These are phyloP conservation scores for Cancer borealis DNA, from an alignment of 2,888 invertebrate species.

Conservation along the genomic window DNA sequence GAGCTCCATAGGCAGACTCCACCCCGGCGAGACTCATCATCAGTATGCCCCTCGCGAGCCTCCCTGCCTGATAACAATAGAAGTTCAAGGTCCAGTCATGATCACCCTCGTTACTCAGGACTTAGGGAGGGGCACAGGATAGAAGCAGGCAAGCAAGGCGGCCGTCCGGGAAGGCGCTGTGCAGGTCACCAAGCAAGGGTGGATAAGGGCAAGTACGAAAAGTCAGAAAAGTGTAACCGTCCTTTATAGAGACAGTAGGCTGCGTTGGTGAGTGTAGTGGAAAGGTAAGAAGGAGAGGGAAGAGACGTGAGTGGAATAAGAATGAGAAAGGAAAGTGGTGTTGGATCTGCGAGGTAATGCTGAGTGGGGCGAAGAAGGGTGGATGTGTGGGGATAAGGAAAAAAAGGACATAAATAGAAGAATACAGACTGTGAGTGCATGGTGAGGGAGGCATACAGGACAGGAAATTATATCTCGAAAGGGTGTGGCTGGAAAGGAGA, in stretches of 20 bases:
- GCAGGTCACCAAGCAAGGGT: background rate
- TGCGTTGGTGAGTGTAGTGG: background rate
- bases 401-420: background rate
- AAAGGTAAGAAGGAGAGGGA: background rate
- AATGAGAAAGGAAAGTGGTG: background rate
- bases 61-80: conserved; percentile 60
- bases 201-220: background rate
- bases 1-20: conserved; percentile 31
- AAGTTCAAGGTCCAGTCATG: conserved; percentile 65
- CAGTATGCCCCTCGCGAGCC: conserved; percentile 57
- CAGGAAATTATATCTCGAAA: conserved; percentile 3
- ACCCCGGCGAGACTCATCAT: conserved; percentile 45
- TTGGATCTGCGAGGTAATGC: background rate
- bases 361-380: background rate
- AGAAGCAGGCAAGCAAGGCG: conserved; percentile 17
- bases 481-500: background rate
- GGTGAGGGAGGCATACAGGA: conserved; percentile 35
- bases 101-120: conserved; percentile 57
- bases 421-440: background rate
- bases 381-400: background rate
- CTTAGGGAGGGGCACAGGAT: background rate
- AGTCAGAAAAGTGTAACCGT: background rate
- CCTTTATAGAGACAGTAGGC: background rate
- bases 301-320: conserved; percentile 11
- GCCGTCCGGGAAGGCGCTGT: background rate